Evolutionary conservation across 2,113 vertebrate genomes (phyloP), one percentile per base, ranked within the genome.

Genomic region (Bombycilla garrulus): DNA sequence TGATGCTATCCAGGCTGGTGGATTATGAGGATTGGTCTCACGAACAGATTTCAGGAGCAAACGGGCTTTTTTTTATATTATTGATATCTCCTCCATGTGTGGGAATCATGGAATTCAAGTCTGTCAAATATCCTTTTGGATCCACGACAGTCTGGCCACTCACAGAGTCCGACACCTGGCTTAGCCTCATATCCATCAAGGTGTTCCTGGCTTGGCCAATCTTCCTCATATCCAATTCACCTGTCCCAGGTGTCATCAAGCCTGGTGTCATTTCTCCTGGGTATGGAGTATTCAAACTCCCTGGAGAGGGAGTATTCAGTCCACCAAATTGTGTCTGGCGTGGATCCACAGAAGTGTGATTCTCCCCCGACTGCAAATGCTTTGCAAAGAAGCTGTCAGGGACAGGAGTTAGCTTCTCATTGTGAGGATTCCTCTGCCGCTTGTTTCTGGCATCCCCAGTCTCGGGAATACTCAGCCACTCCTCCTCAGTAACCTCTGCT

Each of bases 161-260:
- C 87, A 99, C 99, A 0, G 99, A 99, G 93, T 99, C 99, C 1
- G 99, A 99, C 25, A 99, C 99, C 99, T 99, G 99, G 95, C 99
- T 99, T 44, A 99, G 98, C 96, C 99, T 98, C 99, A 99, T 99
- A 91, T 99, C 99, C 99, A 99, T 99, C 89, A 99, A 97, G 2
- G 99, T 99, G 96, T 99, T 99, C 78, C 99, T 99, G 67, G 99
- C 99, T 95, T 99, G 99, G 42, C 99, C 99, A 45, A 99, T 99
- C 97, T 99, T 99, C 95, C 99, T 99, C 99, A 99, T 99, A 96
- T 99, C 99, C 97, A 99, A 92, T 72, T 99, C 99, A 21, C 99
- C 99, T 22, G 99, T 99, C 11, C 99, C 99, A 35, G 99, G 99
- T 11, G 99, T 99, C 99, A 99, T 99, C 82, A 99, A 83, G 11